Evolutionary conservation across 2,113 vertebrate species (phyloP).

Genomic region (Verasper variegatus): DNA sequence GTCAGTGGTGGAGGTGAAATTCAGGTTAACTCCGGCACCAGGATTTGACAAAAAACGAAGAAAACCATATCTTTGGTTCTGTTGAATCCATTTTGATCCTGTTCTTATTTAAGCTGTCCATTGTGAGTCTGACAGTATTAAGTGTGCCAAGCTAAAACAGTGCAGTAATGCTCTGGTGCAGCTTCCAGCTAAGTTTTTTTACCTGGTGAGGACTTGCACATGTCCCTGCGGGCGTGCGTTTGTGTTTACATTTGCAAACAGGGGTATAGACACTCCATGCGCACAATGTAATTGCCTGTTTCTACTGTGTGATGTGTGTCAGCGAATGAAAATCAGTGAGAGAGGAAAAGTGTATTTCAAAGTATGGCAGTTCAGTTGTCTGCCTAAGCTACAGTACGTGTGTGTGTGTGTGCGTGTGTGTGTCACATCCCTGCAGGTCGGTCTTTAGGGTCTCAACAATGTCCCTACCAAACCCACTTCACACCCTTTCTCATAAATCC

Average conservation of each 20-base stretch:
- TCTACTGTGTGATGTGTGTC: too few relatives aligned
- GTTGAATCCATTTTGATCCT: neutral
- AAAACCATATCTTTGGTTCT: neutral
- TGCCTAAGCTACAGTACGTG: too few relatives aligned
- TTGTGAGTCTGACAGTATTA: neutral
- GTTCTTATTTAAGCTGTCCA: neutral
- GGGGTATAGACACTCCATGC: too few relatives aligned
- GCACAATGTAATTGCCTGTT: too few relatives aligned
- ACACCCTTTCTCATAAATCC: conserved; percentile 59
- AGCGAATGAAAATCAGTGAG: too few relatives aligned
- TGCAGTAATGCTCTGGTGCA: too few relatives aligned
- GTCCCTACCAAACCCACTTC: conserved; percentile 10
- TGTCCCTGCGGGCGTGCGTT: neutral
- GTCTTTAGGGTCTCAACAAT: neutral
- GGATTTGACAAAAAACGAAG: too few relatives aligned
- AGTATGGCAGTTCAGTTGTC: too few relatives aligned
- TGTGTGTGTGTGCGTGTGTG: neutral
- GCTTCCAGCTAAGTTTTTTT: neutral
- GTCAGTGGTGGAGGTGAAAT: too few relatives aligned
- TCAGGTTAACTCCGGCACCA: too few relatives aligned
- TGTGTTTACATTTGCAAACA: neutral
- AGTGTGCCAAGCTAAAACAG: too few relatives aligned
- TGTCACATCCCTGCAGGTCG: neutral
- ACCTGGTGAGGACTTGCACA: neutral
- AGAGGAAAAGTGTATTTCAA: too few relatives aligned